Percentiles rank a stretch among this genome's conserved stretches.
These are phyloP conservation scores for Cavia porcellus DNA, from an alignment of 2,113 vertebrate species.

Conservation along the genomic window DNA sequence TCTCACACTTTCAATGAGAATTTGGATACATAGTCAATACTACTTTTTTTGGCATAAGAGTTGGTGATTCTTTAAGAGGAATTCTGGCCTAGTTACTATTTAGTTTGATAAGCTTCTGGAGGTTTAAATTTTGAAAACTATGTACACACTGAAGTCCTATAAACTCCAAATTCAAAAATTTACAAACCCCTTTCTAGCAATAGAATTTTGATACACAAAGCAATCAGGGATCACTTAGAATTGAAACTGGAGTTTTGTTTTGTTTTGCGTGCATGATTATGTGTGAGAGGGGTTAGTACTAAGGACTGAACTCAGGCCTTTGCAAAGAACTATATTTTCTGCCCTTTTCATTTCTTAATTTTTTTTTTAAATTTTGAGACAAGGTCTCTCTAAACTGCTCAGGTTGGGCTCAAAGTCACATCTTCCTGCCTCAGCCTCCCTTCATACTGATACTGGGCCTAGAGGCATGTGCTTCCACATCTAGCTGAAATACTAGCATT, in stretches of 20 bases:
- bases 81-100: constrained; percentile 12
- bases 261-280: background rate
- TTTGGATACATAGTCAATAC: background rate
- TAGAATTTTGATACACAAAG: constrained; percentile 11
- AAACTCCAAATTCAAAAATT: background rate
- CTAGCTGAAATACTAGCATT: background rate
- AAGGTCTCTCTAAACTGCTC: background rate
- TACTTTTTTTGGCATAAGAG: background rate
- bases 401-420: background rate
- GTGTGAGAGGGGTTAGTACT: background rate
- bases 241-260: constrained; percentile 2
- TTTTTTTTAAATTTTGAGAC: background rate
- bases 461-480: background rate
- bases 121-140: constrained; percentile 34
- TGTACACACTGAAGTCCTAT: background rate
- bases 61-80: constrained; percentile 40
- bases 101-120: constrained; percentile 7
- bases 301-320: background rate
- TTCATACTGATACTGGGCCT: no score
- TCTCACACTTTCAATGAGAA: background rate
- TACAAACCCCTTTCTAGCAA: background rate
- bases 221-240: background rate
- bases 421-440: background rate
- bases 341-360: background rate
- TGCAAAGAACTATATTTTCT: background rate